phyloP scores from a whole-genome alignment of 1,140 invertebrate genomes.

The Drusus annulatus region DNA sequence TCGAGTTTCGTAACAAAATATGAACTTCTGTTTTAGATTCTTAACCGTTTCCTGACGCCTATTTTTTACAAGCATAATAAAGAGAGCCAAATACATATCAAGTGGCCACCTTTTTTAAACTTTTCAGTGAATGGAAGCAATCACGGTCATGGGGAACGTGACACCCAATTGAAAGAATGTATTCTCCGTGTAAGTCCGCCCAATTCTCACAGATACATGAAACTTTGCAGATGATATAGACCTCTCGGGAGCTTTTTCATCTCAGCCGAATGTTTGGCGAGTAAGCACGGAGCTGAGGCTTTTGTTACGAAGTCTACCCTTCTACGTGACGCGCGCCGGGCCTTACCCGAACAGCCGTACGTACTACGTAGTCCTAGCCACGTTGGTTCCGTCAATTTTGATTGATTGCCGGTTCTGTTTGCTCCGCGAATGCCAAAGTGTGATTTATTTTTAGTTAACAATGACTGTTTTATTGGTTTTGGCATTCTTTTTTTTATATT shows the following conservation, averaged over 20 bases:
- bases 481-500: background rate
- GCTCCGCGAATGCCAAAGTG: conserved; percentile 15
- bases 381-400: conserved; percentile 31
- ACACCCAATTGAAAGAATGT: conserved; percentile 10
- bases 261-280: conserved; percentile 27
- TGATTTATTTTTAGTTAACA: conserved; percentile 31
- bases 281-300: conserved; percentile 23
- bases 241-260: conserved; percentile 20
- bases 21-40: too few relatives aligned
- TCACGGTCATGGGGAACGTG: conserved; percentile 1
- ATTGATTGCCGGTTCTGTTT: conserved; percentile 31
- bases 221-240: conserved; percentile 10
- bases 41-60: too few relatives aligned
- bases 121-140: conserved; percentile 1
- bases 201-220: conserved; percentile 2
- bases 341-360: background rate
- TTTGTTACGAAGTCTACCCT: conserved; percentile 26
- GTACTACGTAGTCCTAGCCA: background rate
- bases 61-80: too few relatives aligned
- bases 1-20: too few relatives aligned
- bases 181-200: conserved; percentile 1
- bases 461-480: conserved; percentile 17
- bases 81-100: too few relatives aligned
- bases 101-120: background rate
- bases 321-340: conserved; percentile 23